Evolutionary conservation across 1,140 invertebrate species (phyloP).

Genomic region (Batillaria attramentaria): DNA sequence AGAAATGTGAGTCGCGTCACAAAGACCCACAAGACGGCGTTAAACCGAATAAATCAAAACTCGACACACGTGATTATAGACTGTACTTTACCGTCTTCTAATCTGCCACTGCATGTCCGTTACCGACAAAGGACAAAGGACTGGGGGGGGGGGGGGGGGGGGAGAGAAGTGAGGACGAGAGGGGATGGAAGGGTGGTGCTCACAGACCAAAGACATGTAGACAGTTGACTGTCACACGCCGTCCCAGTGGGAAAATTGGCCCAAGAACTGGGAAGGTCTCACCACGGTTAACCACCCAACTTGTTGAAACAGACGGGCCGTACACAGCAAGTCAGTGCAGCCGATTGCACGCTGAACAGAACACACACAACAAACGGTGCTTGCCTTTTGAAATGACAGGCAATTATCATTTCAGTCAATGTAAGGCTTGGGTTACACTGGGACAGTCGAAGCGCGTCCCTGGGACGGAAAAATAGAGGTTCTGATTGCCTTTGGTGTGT

Average conservation of each 20-base stretch:
- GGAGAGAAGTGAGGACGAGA: neutral
- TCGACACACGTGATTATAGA: too few species aligned
- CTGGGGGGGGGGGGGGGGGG: too few species aligned
- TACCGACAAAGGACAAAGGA: neutral
- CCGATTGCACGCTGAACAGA: neutral
- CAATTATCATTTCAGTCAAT: conserved; percentile 9
- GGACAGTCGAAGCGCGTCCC: neutral
- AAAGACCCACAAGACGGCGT: too few species aligned
- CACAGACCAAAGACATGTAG: neutral
- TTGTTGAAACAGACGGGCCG: too few species aligned
- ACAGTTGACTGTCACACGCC: too few species aligned
- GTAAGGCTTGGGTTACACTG: neutral
- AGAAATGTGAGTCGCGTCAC: too few species aligned
- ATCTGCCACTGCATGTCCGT: too few species aligned
- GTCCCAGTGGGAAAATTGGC: too few species aligned
- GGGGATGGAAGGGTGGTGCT: neutral
- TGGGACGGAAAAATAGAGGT: neutral
- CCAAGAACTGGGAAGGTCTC: too few species aligned
- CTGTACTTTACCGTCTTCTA: too few species aligned
- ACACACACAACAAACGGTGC: neutral
- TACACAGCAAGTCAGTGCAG: conserved; percentile 7
- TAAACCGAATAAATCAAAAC: too few species aligned
- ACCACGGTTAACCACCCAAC: too few species aligned
- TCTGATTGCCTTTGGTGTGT: neutral
- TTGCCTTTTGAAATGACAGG: conserved; percentile 5